Base-by-base conservation (phyloP, 2,113 vertebrate species). In the Mus musculus region DNA sequence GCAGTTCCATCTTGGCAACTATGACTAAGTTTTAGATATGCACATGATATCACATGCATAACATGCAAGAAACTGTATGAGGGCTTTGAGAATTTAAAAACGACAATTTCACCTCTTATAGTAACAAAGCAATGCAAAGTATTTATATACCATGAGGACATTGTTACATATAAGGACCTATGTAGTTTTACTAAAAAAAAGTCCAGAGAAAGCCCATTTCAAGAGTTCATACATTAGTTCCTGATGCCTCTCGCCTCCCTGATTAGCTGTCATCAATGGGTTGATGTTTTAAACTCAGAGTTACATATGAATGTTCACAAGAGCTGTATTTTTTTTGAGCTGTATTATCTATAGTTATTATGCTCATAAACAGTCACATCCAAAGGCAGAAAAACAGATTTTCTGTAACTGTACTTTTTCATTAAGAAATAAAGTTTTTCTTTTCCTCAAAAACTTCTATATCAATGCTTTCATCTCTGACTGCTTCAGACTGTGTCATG, bases 151-250 rank as follows among this genome's bases (percentile, higher is more conserved):
- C 85, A 84, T 72, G 52, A 90, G 77, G 30, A 89, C 19, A 91
- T 71, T 92, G 80, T 71, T 92, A 96, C 90, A 90, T 89, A 95
- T 86, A 90, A 96, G 90, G 17, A 56, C 9, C 20, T 92, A 85
- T 96, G 39, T 96, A 76, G 85, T 91, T 96, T 93, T 91, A 56
- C 24, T 78, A 93, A 89, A 93, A 84, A 54, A 88, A 94, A 87
- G 36, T 93, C 2, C 42, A 94, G 56, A 91, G 49, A 56, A 93
- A 88, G 82, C 39, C 73, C 33, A 89, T 16, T 80, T 89, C n/a
- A 30, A 78, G 30, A 42, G 26, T 82, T 89, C 36, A 30, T 54
- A 65, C 26, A 87, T 26, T 71, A 75, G 39, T n/a, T 88, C 42
- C 71, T 65, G 59, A 86, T 92, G 56, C 7, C 22, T 95, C 95